These are phyloP conservation scores for Okamejei kenojei DNA, from an alignment of 2,797 vertebrate species.

Conservation along the genomic window DNA sequence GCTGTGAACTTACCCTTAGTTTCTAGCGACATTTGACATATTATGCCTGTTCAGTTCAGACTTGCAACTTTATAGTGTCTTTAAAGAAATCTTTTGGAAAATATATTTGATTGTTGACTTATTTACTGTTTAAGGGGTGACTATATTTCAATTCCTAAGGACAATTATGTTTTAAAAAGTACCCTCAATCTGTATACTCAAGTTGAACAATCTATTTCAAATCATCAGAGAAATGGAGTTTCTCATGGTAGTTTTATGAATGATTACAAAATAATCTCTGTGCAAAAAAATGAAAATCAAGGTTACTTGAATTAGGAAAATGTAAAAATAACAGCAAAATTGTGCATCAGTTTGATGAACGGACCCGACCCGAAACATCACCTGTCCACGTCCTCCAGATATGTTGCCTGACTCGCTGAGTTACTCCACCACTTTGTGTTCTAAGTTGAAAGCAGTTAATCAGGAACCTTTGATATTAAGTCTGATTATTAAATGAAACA, in stretches of 20 bases:
- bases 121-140: neutral
- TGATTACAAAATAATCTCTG: neutral
- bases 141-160: neutral
- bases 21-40: neutral
- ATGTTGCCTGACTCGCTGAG: no score
- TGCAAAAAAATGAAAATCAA: neutral
- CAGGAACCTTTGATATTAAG: no score
- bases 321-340: no score
- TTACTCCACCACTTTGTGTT: no score
- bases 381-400: no score
- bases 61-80: no score
- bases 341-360: no score
- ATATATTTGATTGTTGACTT: neutral
- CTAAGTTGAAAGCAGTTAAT: no score
- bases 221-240: neutral
- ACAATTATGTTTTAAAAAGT: neutral
- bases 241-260: neutral
- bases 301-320: neutral
- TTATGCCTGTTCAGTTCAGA: neutral
- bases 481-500: no score
- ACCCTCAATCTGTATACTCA: neutral
- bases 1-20: neutral
- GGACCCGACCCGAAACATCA: no score
- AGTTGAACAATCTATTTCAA: neutral
- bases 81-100: neutral